Percentiles rank a stretch among this genome's conserved stretches.
phyloP scores from a whole-genome alignment of 2,888 invertebrate species.

The Mesorhabditis belari region DNA sequence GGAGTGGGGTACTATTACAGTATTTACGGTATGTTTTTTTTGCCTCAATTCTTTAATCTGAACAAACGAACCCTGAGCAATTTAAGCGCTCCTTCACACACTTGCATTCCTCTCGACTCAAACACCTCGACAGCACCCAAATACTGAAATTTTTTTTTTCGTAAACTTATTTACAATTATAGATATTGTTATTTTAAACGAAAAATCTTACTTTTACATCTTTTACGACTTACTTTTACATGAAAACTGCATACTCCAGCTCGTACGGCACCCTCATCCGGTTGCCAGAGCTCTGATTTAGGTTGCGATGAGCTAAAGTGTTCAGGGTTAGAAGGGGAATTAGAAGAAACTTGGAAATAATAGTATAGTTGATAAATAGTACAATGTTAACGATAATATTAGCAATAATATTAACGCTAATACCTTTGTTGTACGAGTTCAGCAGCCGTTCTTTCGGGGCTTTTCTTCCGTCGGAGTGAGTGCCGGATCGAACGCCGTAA shows the following conservation, averaged over 20 bases:
- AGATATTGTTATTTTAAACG: neutral
- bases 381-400: constrained; percentile 9
- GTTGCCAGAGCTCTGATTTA: constrained; percentile 35
- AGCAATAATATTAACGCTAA: too few species aligned
- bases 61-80: constrained; percentile 73
- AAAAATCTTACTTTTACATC: neutral
- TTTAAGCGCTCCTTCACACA: constrained; percentile 97
- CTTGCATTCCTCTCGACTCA: constrained; percentile 98
- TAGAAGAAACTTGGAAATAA: neutral
- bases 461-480: constrained; percentile 68
- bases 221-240: constrained; percentile 71
- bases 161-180: neutral
- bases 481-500: constrained; percentile 69
- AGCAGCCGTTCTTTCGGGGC: constrained; percentile 65
- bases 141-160: constrained; percentile 62
- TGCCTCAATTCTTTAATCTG: neutral
- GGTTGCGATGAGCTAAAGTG: neutral
- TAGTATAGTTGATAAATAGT: constrained; percentile 1
- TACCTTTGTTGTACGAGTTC: constrained; percentile 54
- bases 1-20: too few species aligned
- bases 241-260: constrained; percentile 93
- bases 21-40: neutral
- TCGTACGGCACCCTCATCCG: constrained; percentile 90
- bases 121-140: constrained; percentile 98
- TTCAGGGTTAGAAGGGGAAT: neutral